Conservation (phyloP, 2,888 invertebrate genomes). For the Chromoteleia sp. region DNA sequence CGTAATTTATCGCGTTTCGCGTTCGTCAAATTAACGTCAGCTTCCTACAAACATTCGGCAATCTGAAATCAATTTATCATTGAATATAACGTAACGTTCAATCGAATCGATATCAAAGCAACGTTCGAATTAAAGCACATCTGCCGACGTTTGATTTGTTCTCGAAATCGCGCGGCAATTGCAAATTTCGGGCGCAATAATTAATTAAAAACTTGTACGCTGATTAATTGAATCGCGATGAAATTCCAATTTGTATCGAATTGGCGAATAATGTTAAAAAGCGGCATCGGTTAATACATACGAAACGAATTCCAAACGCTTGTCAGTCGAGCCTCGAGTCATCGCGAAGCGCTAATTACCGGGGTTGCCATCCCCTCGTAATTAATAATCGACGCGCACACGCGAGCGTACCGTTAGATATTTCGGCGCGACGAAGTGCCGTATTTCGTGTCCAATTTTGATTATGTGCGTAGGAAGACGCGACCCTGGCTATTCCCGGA, state of each 20-base stretch:
- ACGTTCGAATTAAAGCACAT: too few species aligned
- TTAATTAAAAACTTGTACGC: too few species aligned
- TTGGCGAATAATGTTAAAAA: background rate
- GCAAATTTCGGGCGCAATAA: too few species aligned
- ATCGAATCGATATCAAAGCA: too few species aligned
- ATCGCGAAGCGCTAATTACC: background rate
- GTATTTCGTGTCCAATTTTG: background rate
- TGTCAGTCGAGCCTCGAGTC: background rate
- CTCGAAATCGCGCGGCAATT: too few species aligned
- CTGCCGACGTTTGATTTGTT: too few species aligned
- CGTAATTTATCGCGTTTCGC: background rate
- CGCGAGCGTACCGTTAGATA: background rate
- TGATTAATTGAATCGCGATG: background rate
- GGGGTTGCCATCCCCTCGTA: background rate
- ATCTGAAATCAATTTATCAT: too few species aligned
- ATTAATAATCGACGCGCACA: too few species aligned
- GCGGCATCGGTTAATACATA: background rate
- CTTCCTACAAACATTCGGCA: too few species aligned
- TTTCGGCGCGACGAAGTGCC: background rate
- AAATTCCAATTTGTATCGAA: background rate
- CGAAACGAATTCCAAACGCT: background rate
- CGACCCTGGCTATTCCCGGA: slow-evolving; percentile 41
- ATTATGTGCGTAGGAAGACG: slow-evolving; percentile 20
- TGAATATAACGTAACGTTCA: too few species aligned
- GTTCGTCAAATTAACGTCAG: background rate